A percentile compares a stretch with the other conserved stretches of the same genome.
phyloP scores from a whole-genome alignment of 2,888 invertebrate species.

The Octonoba sinensis region DNA sequence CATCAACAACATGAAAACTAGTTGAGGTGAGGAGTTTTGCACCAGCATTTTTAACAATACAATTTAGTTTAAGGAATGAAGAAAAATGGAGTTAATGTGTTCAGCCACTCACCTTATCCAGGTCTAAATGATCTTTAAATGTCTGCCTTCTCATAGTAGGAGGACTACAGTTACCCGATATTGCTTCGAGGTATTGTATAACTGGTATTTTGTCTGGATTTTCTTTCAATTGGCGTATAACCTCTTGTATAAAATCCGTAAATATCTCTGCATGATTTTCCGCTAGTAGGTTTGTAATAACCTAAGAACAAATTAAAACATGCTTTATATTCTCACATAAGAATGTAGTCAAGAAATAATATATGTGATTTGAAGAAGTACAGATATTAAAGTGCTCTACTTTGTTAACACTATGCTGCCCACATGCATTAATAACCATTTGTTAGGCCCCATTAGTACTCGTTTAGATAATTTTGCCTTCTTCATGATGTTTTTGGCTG shows the following conservation, averaged over 20 bases:
- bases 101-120: conserved; percentile 35
- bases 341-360: background rate
- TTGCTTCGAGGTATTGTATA: conserved; percentile 61
- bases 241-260: conserved; percentile 82
- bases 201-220: conserved; percentile 82
- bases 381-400: too few relatives aligned
- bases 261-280: conserved; percentile 84
- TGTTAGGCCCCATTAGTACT: too few relatives aligned
- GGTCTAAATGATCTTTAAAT: conserved; percentile 45
- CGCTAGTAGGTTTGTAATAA: conserved; percentile 82
- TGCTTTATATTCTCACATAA: background rate
- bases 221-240: conserved; percentile 84
- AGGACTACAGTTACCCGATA: conserved; percentile 39
- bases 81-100: too few relatives aligned
- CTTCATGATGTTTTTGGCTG: too few relatives aligned
- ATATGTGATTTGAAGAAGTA: background rate
- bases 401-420: too few relatives aligned
- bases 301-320: conserved; percentile 73
- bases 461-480: too few relatives aligned
- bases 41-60: too few relatives aligned
- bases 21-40: too few relatives aligned
- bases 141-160: conserved; percentile 42
- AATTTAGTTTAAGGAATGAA: too few relatives aligned
- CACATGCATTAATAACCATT: too few relatives aligned
- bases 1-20: too few relatives aligned